A percentile compares a stretch with the other conserved stretches of the same genome.
Evolutionary conservation across 2,797 vertebrate species (phyloP).

Genomic region (Allobates femoralis): DNA sequence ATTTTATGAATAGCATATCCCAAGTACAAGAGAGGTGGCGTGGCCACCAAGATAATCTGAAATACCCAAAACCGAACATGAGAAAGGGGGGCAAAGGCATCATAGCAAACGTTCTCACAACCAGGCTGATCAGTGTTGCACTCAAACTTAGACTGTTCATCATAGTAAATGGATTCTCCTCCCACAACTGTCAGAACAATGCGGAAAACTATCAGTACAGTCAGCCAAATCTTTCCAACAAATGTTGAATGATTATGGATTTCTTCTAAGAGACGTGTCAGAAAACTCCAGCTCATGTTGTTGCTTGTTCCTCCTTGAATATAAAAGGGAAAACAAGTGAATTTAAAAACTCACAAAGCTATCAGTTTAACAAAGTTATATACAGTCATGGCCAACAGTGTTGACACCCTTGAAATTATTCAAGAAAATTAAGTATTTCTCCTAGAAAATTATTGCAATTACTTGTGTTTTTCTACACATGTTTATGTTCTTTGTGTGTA

Average conservation of each 20-base stretch:
- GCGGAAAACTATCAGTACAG: slow-evolving; percentile 94
- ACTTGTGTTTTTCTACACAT: too few species aligned
- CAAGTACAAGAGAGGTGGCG: slow-evolving; percentile 94
- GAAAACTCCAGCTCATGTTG: slow-evolving; percentile 99
- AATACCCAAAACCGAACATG: slow-evolving; percentile 99
- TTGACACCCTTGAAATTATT: too few species aligned
- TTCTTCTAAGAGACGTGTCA: slow-evolving; percentile 97
- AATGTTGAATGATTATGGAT: slow-evolving; percentile 99
- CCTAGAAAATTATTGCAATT: too few species aligned
- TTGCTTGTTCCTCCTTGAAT: slow-evolving; percentile 73
- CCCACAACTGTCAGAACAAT: slow-evolving; percentile 97
- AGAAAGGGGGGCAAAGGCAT: slow-evolving; percentile 93
- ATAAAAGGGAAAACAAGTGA: slow-evolving; percentile 34
- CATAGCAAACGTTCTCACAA: slow-evolving; percentile 98
- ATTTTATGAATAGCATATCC: slow-evolving; percentile 96
- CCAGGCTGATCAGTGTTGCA: slow-evolving; percentile 97
- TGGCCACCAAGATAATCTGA: slow-evolving; percentile 94
- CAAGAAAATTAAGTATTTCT: too few species aligned
- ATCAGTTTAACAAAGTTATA: not conserved
- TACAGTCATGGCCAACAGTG: too few species aligned
- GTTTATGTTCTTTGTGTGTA: too few species aligned
- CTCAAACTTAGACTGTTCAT: slow-evolving; percentile 97
- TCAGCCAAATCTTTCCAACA: slow-evolving; percentile 99
- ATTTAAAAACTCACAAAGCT: not conserved
- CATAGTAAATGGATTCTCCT: slow-evolving; percentile 98